Evolutionary conservation across 1,140 invertebrate species (phyloP).

Genomic region (Thaumatotibia leucotreta): DNA sequence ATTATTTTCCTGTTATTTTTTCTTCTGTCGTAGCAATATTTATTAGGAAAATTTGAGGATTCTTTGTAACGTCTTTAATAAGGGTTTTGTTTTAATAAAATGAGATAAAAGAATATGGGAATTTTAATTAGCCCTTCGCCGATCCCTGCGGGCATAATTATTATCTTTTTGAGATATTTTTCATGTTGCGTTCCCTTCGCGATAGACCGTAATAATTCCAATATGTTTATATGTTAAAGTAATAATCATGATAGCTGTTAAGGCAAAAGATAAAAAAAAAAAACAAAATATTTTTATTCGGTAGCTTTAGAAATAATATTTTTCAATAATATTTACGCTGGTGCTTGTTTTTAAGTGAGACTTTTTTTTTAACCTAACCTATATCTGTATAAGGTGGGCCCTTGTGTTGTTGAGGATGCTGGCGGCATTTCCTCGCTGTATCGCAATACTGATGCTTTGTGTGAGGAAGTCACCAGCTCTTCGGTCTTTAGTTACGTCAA

Average conservation of each 20-base stretch:
- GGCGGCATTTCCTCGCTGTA: too few species aligned
- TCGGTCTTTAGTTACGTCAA: too few species aligned
- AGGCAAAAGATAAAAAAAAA: too few species aligned
- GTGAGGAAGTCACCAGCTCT: too few species aligned
- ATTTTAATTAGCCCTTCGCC: neutral
- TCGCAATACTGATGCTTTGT: too few species aligned
- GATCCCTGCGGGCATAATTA: conserved; percentile 30
- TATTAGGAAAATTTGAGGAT: neutral
- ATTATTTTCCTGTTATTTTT: neutral
- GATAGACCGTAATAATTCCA: neutral
- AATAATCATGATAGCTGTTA: neutral
- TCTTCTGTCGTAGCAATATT: neutral
- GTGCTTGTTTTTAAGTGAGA: too few species aligned
- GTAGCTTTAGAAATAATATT: too few species aligned
- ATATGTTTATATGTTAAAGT: neutral
- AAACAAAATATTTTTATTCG: too few species aligned
- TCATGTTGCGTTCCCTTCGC: neutral
- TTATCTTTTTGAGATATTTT: conserved; percentile 16
- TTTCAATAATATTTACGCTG: too few species aligned
- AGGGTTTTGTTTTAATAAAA: conserved; percentile 18
- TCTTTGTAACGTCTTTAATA: conserved; percentile 14
- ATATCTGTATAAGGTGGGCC: too few species aligned
- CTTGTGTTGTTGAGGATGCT: too few species aligned
- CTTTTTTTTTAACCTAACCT: too few species aligned
- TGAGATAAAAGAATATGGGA: conserved; percentile 17